A percentile compares a stretch with the other conserved stretches of the same genome.
Evolutionary conservation across 2,113 vertebrate genomes (phyloP).

Genomic region (Pedetes capensis): DNA sequence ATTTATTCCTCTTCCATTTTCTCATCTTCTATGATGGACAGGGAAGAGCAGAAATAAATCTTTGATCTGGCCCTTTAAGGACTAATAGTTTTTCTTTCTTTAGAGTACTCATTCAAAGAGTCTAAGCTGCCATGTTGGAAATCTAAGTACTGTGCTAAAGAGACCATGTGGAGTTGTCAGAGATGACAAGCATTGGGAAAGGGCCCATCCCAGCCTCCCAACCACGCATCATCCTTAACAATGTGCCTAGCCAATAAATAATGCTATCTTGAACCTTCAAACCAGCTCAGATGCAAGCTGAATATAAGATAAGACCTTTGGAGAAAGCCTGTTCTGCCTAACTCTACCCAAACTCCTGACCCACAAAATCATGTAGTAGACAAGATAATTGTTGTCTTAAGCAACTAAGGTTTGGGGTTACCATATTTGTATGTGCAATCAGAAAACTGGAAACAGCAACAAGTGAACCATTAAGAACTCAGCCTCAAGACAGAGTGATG

Average conservation of each 20-base stretch:
- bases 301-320: not conserved
- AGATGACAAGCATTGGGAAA: not conserved
- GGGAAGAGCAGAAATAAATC: not conserved
- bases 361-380: not conserved
- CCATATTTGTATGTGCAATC: not conserved
- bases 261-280: not conserved
- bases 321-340: not conserved
- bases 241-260: not conserved
- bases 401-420: not conserved
- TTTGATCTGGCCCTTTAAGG: not conserved
- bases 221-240: not conserved
- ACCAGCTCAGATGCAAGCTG: not conserved
- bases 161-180: not conserved
- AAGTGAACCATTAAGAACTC: not conserved
- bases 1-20: not conserved
- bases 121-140: not conserved
- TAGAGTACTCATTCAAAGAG: not conserved
- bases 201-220: not conserved
- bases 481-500: not conserved
- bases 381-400: not conserved
- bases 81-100: not conserved
- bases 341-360: not conserved
- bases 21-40: not conserved
- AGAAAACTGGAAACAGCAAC: not conserved
- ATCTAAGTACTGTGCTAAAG: not conserved